Percentiles rank a stretch among this genome's conserved stretches.
These are phyloP conservation scores for Laothoe populi DNA, from an alignment of 2,888 invertebrate genomes.

Conservation along the genomic window DNA sequence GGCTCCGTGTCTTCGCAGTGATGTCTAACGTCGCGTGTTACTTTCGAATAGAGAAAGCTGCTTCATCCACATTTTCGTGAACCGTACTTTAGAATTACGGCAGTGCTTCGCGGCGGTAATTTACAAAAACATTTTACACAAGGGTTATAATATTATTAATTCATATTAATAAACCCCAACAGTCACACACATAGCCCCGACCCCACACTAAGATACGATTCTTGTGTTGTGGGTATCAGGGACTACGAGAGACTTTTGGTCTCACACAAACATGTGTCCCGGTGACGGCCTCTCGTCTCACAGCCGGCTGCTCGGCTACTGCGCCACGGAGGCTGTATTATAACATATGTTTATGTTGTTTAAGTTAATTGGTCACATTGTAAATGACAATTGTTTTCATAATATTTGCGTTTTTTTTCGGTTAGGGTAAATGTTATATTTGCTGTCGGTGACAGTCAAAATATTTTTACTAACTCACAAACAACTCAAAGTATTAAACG, in stretches of 20 bases:
- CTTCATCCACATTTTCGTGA: background rate
- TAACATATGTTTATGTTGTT: background rate
- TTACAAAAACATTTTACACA: background rate
- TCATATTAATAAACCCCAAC: too few species aligned
- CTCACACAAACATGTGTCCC: too few species aligned
- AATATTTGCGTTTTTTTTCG: background rate
- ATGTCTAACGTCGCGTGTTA: background rate
- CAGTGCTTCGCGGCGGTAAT: background rate
- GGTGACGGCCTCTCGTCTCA: too few species aligned
- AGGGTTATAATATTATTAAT: background rate
- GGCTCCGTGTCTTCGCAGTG: background rate
- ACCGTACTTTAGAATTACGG: background rate
- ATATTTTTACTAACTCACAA: too few species aligned
- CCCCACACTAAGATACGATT: too few species aligned
- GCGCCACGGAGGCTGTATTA: too few species aligned
- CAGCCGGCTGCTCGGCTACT: too few species aligned
- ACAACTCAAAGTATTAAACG: too few species aligned
- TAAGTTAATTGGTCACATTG: slow-evolving; percentile 4
- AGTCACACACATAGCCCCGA: too few species aligned
- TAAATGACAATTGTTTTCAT: background rate
- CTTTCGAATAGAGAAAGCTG: background rate
- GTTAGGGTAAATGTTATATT: background rate
- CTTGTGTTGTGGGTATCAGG: too few species aligned
- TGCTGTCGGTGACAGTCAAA: too few species aligned
- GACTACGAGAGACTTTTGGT: too few species aligned